Evolutionary conservation across 1,140 invertebrate species (phyloP), one percentile per base, ranked within the genome.

Genomic region (Drosophila athabasca): DNA sequence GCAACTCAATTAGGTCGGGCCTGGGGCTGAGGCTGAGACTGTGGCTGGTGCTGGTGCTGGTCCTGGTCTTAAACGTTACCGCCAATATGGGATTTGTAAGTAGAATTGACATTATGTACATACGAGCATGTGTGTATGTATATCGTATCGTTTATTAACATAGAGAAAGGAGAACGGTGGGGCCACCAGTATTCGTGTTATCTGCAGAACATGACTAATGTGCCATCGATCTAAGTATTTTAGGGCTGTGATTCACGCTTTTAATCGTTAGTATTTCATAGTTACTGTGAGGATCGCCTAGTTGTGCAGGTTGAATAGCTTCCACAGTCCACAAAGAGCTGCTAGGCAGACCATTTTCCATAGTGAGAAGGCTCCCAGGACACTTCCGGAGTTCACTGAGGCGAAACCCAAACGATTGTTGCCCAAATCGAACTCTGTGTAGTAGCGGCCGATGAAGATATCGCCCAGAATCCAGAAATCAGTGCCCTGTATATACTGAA

Each of bases 401-500:
- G 92, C 90, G 48, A 91, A 96, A 60, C 96, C 96, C 67, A 96
- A 92, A 55, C 94, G 93, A 70, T 94, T 93, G 66, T 96, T 95
- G 41, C 92, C 94, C 83, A 94, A 74, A 91, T 96, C 95, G 90
- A 96, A 96, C 79, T 95, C 94, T 13, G 95, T 95, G 90, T 95
- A 95, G 85, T 93, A 95, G 41, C 92, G 92, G 11, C 95, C 94
- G 82, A 96, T 94, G 81, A 96, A 96, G 22, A 95, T 93, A 90
- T 96, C 95, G 22, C 90, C 90, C 51, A 91, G 54, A 19, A 91
- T 90, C 90, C 90, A 91, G 45, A 91, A 90, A 24, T 74, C 59
- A 13, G 57, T 45, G 26, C 70, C 64, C 61, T 52, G 43, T 0
- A 70, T 66, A 5, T 67, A 57, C 44, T 74, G 46, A 31, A 90